Evolutionary conservation across 1,140 invertebrate species (phyloP).

Genomic region (Drosophila paulistorum): DNA sequence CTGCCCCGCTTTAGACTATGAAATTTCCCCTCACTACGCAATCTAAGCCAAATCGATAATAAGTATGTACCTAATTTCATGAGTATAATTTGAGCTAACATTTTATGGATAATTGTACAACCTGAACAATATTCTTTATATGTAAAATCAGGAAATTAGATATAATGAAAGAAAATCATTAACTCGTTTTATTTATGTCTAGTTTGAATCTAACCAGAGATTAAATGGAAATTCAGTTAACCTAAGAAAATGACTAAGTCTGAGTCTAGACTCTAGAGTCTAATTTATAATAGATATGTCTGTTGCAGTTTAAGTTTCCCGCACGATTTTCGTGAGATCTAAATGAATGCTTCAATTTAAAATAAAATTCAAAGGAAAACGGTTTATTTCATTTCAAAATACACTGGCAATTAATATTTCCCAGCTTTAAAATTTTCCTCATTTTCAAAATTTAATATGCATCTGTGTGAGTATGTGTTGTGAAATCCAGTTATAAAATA

Average conservation of each 20-base stretch:
- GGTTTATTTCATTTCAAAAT: not conserved
- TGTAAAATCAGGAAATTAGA: too few relatives aligned
- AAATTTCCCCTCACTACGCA: not conserved
- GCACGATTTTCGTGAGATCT: too few relatives aligned
- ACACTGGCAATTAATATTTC: not conserved
- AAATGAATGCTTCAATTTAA: not conserved
- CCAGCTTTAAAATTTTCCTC: slow-evolving; percentile 47
- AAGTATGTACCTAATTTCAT: not conserved
- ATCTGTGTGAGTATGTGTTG: slow-evolving; percentile 35
- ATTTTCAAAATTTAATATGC: slow-evolving; percentile 44
- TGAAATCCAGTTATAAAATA: slow-evolving; percentile 60
- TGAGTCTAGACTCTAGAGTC: too few relatives aligned
- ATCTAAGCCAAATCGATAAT: not conserved
- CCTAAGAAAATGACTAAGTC: too few relatives aligned
- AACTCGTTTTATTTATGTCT: too few relatives aligned
- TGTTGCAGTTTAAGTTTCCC: too few relatives aligned
- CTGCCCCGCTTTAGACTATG: slow-evolving; percentile 13
- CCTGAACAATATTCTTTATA: not conserved
- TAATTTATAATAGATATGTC: too few relatives aligned
- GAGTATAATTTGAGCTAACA: not conserved
- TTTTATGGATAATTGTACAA: not conserved
- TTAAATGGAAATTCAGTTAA: too few relatives aligned
- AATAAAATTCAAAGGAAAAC: not conserved
- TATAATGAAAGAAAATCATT: too few relatives aligned
- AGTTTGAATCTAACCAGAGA: too few relatives aligned